A percentile compares a stretch with the other conserved stretches of the same genome.
These are phyloP conservation scores for Pontoporia blainvillei DNA, from an alignment of 2,113 vertebrate species.

Conservation along the genomic window DNA sequence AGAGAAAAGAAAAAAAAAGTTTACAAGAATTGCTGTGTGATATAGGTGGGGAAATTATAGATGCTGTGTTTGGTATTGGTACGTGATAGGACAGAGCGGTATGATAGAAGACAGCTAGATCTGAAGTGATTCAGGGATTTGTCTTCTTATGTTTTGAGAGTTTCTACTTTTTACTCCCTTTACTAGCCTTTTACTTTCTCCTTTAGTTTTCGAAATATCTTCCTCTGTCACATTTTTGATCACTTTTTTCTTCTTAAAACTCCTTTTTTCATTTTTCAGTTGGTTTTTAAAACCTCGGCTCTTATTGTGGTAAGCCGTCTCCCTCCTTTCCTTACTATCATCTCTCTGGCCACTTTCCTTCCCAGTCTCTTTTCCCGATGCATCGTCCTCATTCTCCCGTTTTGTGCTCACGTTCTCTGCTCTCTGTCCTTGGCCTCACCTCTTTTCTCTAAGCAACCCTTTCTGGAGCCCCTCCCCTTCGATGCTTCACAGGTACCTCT, in stretches of 20 bases:
- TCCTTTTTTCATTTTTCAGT: background rate
- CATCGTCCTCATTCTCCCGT: background rate
- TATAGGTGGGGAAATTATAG: background rate
- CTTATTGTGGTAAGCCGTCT: background rate
- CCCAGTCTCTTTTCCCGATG: too few relatives aligned
- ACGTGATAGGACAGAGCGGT: background rate
- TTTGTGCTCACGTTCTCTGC: background rate
- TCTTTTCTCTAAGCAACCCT: background rate
- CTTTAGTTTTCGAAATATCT: background rate
- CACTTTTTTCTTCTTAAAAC: background rate
- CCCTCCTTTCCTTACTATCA: background rate
- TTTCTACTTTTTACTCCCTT: background rate
- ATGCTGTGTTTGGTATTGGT: background rate
- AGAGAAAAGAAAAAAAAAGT: too few relatives aligned
- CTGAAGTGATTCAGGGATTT: background rate
- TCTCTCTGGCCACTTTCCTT: background rate
- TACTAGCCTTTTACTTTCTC: background rate
- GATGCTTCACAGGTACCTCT: background rate
- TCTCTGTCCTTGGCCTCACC: background rate
- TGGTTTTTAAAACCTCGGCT: background rate
- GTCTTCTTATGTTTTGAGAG: background rate
- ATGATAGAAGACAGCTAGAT: background rate
- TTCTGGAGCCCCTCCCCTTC: background rate
- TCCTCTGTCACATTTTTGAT: background rate
- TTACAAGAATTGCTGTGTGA: background rate